These are phyloP conservation scores for Monochamus alternatus DNA, from an alignment of 2,888 invertebrate genomes.

Conservation along the genomic window DNA sequence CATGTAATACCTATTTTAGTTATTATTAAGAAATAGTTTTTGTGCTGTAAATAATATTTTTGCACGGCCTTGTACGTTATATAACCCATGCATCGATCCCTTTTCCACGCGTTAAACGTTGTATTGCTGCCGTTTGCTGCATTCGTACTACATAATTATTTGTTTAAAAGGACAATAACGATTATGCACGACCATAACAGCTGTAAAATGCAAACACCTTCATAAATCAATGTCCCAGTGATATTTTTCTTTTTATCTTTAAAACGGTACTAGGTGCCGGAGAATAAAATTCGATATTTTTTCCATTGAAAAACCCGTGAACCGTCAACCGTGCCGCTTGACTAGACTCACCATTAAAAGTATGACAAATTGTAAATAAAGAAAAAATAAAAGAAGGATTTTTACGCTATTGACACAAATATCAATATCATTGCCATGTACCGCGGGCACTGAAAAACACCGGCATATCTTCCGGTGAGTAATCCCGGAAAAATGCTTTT, in stretches of 20 bases:
- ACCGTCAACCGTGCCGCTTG: conserved; percentile 55
- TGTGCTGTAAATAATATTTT: not conserved
- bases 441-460: conserved; percentile 28
- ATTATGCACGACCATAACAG: conserved; percentile 15
- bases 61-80: not conserved
- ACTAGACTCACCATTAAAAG: conserved; percentile 54
- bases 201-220: conserved; percentile 13
- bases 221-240: conserved; percentile 24
- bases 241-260: conserved; percentile 37
- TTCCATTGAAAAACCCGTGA: conserved; percentile 45
- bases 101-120: not conserved
- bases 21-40: no score
- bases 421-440: conserved; percentile 55
- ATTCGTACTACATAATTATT: not conserved
- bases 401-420: conserved; percentile 62
- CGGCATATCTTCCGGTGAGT: conserved; percentile 16
- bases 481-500: conserved; percentile 2
- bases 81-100: not conserved
- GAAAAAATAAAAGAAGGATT: conserved; percentile 51
- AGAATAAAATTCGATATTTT: conserved; percentile 32
- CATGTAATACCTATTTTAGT: no score
- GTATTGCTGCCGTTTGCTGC: not conserved
- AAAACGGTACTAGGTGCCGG: conserved; percentile 43
- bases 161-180: conserved; percentile 15
- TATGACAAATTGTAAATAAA: conserved; percentile 55